phyloP scores from a whole-genome alignment of 1,140 invertebrate species.

The Drosophila pallidifrons region DNA sequence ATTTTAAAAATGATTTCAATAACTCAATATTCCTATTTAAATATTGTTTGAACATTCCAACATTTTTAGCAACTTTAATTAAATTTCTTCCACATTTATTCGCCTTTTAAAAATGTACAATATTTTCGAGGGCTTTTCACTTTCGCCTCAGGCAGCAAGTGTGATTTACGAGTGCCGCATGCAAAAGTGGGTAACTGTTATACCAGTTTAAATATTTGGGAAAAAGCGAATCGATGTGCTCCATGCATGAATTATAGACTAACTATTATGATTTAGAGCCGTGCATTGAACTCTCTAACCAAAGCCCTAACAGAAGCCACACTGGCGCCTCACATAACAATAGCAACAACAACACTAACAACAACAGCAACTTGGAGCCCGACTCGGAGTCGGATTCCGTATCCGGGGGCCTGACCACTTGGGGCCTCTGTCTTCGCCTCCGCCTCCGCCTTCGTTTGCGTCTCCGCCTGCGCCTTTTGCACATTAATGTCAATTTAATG shows the following conservation, averaged over 20 bases:
- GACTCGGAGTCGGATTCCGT: conserved; percentile 2
- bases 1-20: too few relatives aligned
- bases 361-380: conserved; percentile 4
- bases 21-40: too few relatives aligned
- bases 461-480: not conserved
- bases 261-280: conserved; percentile 67
- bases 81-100: not conserved
- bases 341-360: conserved; percentile 3
- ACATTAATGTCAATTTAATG: conserved; percentile 84
- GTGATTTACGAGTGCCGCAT: conserved; percentile 70
- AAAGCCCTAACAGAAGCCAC: not conserved
- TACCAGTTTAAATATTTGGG: conserved; percentile 60
- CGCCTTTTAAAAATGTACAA: not conserved
- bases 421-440: not conserved
- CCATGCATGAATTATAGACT: conserved; percentile 67
- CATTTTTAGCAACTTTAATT: not conserved
- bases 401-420: conserved; percentile 7
- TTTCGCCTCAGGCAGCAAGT: conserved; percentile 20
- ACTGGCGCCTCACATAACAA: conserved; percentile 11
- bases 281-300: conserved; percentile 51
- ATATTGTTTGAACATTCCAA: too few relatives aligned
- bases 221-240: conserved; percentile 68
- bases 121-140: conserved; percentile 13
- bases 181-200: conserved; percentile 78
- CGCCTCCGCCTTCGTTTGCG: not conserved